Base-by-base conservation (phyloP, 1,140 invertebrate species). In the Drosophila yakuba region DNA sequence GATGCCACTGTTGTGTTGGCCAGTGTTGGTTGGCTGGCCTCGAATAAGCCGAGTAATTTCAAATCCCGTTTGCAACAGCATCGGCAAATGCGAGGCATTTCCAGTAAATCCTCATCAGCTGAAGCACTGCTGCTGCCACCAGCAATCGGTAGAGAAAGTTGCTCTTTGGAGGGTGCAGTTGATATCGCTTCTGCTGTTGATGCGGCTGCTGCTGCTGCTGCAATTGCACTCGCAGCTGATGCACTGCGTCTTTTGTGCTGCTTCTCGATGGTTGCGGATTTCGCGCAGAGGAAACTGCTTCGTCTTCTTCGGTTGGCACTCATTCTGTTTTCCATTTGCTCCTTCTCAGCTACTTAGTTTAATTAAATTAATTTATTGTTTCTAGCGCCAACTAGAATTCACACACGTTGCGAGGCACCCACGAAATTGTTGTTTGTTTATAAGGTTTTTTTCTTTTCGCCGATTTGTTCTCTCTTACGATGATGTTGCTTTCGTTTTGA, bases 21-120 rank as follows among this genome's bases (percentile, higher is more conserved):
- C 51, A 54, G 35, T 17, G 55, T 64, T 48, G 57, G 43, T 58
- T 63, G 62, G 45, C 59, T 66, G 38, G 50, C 69, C 51, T 83
- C 83, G 41, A 88, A 88, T 23, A 88, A 44, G n/a, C 54, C 39
- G 7, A 88, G 62, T 43, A 88, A 63, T 64, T 88, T 80, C 63
- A 89, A 45, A 47, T 80, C 63, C 45, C 79, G 67, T 78, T 83
- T 88, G 63, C 72, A 76, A 28, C 83, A 88, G 45, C 83, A 88
- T 11, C 83, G 83, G 25, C 83, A 88, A 11, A 88, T 67, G 12
- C 76, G 79, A 14, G 72, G 75, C 79, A 88, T 79, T 50, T 86
- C 64, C 38, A 66, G 36, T 17, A 54, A 38, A n/a, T 44, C 58
- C 44, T 73, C 48, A 3, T 48, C 64, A 28, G 45, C 54, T 17